Evolutionary conservation across 2,888 invertebrate genomes (phyloP), one percentile per base, ranked within the genome.

Genomic region (Nemoura dubitans): DNA sequence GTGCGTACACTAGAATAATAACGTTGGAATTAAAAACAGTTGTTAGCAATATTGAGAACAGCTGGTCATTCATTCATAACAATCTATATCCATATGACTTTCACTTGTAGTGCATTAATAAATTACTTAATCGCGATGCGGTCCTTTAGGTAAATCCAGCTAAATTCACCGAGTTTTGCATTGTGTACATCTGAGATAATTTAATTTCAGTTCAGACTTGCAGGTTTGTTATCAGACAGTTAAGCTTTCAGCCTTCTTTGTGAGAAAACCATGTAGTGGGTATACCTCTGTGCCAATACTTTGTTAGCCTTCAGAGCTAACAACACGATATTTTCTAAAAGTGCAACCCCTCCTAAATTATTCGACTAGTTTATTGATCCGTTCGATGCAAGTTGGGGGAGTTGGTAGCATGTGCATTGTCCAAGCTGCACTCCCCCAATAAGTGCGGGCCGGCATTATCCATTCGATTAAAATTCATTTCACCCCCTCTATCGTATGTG

Each of bases 381-480:
- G 27, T 28, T 78, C 78, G 26, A 36, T 36, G 78, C 28, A 28
- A 0, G 78, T 78, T 26, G 27, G 26, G 78, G 26, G 26, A 78
- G 28, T 26, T 6, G 27, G 78, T 26, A 28, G 78, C 27, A 78
- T 28, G 78, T 78, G 27, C 78, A 78, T 78, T 78, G 28, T 78
- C 28, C 78, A 59, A n/a, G n/a, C 59, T 59, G 59, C 10, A 78
- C 78, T 78, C 78, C 78, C 78, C 78, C 78, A 78, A 78, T 78
- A 78, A 78, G 10, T 28, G 26, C 78, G n/a, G n/a, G 78, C 27
- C 78, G 3, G 26, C 27, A 27, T 28, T 78, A 28, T 78, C 2
- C 26, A 27, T 78, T 78, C 78, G 78, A 78, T 78, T 78, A 78
- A 78, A 78, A 26, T 78, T 78, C 28, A 78, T 78, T 78, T 78